Evolutionary conservation across 2,797 vertebrate genomes (phyloP).

Genomic region (Chelon labrosus): DNA sequence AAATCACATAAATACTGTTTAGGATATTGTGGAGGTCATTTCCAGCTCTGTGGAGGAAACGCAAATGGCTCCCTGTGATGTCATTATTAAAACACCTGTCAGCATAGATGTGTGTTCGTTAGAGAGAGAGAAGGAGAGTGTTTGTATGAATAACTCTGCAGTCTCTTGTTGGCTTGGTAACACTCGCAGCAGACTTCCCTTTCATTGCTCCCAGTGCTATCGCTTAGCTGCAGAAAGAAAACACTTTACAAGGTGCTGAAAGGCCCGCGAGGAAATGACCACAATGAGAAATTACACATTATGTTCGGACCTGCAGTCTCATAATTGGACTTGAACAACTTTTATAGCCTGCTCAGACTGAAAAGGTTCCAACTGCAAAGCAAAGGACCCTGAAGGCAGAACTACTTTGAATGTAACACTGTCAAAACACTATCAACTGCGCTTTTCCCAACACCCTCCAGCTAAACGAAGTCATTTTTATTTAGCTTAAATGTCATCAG

Average conservation of each 20-base stretch:
- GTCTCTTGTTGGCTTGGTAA: slow-evolving; percentile 48
- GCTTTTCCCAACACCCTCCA: slow-evolving; percentile 30
- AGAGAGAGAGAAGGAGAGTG: background rate
- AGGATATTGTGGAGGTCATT: slow-evolving; percentile 35
- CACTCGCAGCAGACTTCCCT: slow-evolving; percentile 40
- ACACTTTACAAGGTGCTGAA: slow-evolving; percentile 61
- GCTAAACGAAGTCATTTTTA: slow-evolving; percentile 10
- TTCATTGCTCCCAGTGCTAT: slow-evolving; percentile 58
- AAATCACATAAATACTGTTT: slow-evolving; percentile 30
- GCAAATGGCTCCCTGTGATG: slow-evolving; percentile 56
- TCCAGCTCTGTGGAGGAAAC: slow-evolving; percentile 8
- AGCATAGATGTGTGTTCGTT: slow-evolving; percentile 2
- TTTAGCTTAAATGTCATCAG: background rate
- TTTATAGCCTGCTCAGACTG: slow-evolving; percentile 39
- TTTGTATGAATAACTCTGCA: slow-evolving; percentile 7
- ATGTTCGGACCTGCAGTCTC: slow-evolving; percentile 21
- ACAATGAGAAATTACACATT: slow-evolving; percentile 43
- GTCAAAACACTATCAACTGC: background rate
- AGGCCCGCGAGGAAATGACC: slow-evolving; percentile 53
- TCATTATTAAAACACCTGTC: slow-evolving; percentile 63
- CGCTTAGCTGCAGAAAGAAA: slow-evolving; percentile 40
- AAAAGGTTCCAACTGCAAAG: slow-evolving; percentile 32
- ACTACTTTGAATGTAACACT: slow-evolving; percentile 9
- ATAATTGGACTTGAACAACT: slow-evolving; percentile 50
- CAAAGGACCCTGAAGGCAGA: slow-evolving; percentile 5